phyloP scores from a whole-genome alignment of 2,888 invertebrate genomes.

The Holacanthella duospinosa region DNA sequence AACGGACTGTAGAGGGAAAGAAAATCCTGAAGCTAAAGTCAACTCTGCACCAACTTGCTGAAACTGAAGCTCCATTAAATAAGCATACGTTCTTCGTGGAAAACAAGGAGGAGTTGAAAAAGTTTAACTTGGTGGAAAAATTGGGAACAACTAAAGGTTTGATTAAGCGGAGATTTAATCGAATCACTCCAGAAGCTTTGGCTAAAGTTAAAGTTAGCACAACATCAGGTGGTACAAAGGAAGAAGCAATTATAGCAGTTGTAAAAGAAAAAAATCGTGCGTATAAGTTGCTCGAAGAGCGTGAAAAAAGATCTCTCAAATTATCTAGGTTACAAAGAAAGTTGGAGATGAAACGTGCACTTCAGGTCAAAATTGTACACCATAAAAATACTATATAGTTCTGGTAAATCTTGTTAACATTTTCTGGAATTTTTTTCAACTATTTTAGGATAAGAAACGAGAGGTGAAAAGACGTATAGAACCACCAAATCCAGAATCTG shows the following conservation, averaged over 20 bases:
- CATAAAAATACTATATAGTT: background rate
- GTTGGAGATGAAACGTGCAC: slow-evolving; percentile 58
- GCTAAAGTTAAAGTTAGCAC: slow-evolving; percentile 27
- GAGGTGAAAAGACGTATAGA: slow-evolving; percentile 43
- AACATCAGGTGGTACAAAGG: slow-evolving; percentile 43
- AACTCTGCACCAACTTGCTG: slow-evolving; percentile 69
- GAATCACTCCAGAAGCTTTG: slow-evolving; percentile 50
- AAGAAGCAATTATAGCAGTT: slow-evolving; percentile 46
- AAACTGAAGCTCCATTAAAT: slow-evolving; percentile 59
- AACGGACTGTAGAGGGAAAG: slow-evolving; percentile 68
- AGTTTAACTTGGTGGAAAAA: slow-evolving; percentile 58
- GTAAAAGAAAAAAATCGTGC: slow-evolving; percentile 52
- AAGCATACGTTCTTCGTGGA: slow-evolving; percentile 72
- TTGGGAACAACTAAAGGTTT: slow-evolving; percentile 65
- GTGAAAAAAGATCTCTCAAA: slow-evolving; percentile 66
- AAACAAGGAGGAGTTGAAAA: slow-evolving; percentile 48
- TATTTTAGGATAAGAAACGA: slow-evolving; percentile 27
- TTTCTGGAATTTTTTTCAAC: slow-evolving; percentile 14
- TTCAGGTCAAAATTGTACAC: slow-evolving; percentile 44
- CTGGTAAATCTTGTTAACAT: background rate
- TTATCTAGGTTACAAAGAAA: slow-evolving; percentile 65
- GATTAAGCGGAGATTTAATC: slow-evolving; percentile 57
- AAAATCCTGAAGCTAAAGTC: slow-evolving; percentile 65
- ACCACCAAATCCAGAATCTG: slow-evolving; percentile 53
- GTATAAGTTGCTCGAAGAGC: slow-evolving; percentile 63